A percentile compares a stretch with the other conserved stretches of the same genome.
phyloP scores from a whole-genome alignment of 2,888 invertebrate genomes.

The Macrophya alboannulata region DNA sequence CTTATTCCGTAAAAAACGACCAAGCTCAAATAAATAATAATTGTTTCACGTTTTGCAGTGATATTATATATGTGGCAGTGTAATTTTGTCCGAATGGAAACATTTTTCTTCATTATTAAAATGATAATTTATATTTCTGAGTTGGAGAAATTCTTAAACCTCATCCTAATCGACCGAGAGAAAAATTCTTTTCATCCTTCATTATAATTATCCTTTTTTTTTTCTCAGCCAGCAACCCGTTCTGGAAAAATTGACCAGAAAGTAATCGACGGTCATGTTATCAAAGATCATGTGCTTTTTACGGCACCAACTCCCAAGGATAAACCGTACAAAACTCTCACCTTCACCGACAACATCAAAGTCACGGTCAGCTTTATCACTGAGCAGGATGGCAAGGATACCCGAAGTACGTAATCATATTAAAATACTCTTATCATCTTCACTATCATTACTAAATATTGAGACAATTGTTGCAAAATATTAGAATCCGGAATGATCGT shows the following conservation, averaged over 20 bases:
- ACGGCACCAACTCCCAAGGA: conserved; percentile 90
- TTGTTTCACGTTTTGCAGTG: not conserved
- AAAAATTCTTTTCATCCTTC: not conserved
- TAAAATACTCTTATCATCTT: not conserved
- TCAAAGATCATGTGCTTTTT: conserved; percentile 93
- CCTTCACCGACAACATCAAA: conserved; percentile 91
- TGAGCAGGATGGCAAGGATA: conserved; percentile 85
- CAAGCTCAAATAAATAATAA: not conserved
- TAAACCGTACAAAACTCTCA: conserved; percentile 89
- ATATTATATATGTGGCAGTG: not conserved
- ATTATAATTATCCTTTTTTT: not conserved
- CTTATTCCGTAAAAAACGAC: not conserved
- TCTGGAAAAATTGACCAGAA: conserved; percentile 90
- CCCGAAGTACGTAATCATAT: conserved; percentile 82
- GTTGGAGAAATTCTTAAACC: not conserved
- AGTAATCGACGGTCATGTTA: conserved; percentile 95
- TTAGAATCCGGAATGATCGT: no score
- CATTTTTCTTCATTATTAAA: not conserved
- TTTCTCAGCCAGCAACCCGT: conserved; percentile 84
- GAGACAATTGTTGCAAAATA: not conserved
- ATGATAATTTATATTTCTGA: not conserved
- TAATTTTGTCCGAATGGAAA: not conserved
- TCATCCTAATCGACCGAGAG: not conserved
- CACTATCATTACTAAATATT: conserved; percentile 13
- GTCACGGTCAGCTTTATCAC: conserved; percentile 91